Conservation (phyloP, 2,888 invertebrate species). For the Alentia gelatinosa region DNA sequence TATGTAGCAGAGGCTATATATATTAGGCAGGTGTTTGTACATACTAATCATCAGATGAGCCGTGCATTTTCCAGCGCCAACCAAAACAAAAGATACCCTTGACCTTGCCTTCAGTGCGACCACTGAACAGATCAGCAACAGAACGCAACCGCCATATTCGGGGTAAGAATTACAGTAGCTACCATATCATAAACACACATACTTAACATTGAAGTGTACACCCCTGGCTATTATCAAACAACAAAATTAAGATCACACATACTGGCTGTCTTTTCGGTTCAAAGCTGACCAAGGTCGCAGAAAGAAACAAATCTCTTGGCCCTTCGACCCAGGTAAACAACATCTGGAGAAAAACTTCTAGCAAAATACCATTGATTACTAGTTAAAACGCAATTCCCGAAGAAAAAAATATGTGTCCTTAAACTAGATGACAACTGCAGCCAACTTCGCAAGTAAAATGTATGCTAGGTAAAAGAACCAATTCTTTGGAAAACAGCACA, state of each 20-base stretch:
- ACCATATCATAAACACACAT: neutral
- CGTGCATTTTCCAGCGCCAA: neutral
- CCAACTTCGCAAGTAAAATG: too few relatives aligned
- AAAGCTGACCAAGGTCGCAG: neutral
- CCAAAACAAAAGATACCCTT: neutral
- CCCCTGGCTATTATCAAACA: neutral
- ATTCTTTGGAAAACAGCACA: neutral
- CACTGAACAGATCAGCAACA: neutral
- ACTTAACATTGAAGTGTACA: neutral
- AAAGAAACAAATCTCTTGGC: conserved; percentile 2
- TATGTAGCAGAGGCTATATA: neutral
- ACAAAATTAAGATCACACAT: neutral
- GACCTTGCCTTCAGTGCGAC: neutral
- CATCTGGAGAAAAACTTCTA: neutral
- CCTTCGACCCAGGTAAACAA: neutral
- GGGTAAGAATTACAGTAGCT: neutral
- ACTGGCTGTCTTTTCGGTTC: neutral
- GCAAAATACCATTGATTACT: neutral
- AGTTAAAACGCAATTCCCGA: too few relatives aligned
- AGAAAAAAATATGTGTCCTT: too few relatives aligned
- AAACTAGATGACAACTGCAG: too few relatives aligned
- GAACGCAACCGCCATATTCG: neutral
- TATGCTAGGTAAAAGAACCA: neutral
- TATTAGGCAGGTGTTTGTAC: neutral
- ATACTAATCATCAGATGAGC: neutral